Evolutionary conservation across 1,140 invertebrate genomes (phyloP).

Genomic region (Drosophila setifemur): DNA sequence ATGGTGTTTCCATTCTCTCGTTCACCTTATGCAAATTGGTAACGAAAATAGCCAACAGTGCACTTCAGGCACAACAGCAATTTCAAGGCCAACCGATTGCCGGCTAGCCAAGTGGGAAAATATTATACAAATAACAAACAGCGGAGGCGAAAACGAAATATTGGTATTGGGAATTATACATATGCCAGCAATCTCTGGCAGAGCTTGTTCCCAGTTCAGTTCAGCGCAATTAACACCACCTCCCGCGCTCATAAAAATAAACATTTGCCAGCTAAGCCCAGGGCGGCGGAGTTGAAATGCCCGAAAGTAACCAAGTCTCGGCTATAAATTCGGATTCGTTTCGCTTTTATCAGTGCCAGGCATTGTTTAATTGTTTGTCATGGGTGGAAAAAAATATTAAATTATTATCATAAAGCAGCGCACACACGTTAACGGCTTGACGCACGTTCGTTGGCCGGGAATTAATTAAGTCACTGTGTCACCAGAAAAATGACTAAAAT

Average conservation of each 20-base stretch:
- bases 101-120: conserved; percentile 31
- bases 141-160: conserved; percentile 20
- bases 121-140: conserved; percentile 16
- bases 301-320: not conserved
- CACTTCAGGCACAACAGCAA: conserved; percentile 34
- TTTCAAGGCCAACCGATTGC: conserved; percentile 44
- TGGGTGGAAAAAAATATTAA: conserved; percentile 17
- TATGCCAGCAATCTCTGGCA: not conserved
- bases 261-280: conserved; percentile 15
- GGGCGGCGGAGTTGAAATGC: conserved; percentile 40
- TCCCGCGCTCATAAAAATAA: conserved; percentile 22
- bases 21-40: conserved; percentile 66
- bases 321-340: conserved; percentile 34
- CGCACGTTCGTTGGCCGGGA: conserved; percentile 34
- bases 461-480: conserved; percentile 65
- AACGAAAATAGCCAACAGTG: conserved; percentile 28
- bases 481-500: too few relatives aligned
- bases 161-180: conserved; percentile 13
- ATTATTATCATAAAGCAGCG: too few relatives aligned
- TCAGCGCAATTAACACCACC: conserved; percentile 32
- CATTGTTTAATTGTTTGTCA: conserved; percentile 64
- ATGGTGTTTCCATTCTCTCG: conserved; percentile 35
- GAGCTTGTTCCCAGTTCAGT: conserved; percentile 10
- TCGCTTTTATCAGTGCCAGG: conserved; percentile 35
- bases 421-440: conserved; percentile 19